phyloP scores from a whole-genome alignment of 1,140 invertebrate genomes.

The Leptinotarsa undecemlineata region DNA sequence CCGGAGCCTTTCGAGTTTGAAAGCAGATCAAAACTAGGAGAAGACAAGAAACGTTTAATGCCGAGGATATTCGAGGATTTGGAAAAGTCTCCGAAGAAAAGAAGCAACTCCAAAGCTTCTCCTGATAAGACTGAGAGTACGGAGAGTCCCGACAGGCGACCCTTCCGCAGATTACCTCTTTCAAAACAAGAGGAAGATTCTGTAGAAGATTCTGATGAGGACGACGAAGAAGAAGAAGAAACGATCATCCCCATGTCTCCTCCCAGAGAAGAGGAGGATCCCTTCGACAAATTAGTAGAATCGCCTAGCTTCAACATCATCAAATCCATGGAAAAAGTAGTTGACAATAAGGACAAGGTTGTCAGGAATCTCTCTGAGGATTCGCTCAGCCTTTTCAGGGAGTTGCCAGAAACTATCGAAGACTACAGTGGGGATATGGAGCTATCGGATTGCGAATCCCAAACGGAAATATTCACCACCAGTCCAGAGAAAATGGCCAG shows the following conservation, averaged over 20 bases:
- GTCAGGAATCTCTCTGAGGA: slow-evolving; percentile 41
- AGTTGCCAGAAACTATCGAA: slow-evolving; percentile 54
- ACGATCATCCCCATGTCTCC: not conserved
- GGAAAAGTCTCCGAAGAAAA: slow-evolving; percentile 52
- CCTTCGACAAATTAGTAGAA: slow-evolving; percentile 60
- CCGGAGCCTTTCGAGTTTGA: slow-evolving; percentile 84
- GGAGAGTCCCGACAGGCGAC: slow-evolving; percentile 5
- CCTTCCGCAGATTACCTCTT: slow-evolving; percentile 18
- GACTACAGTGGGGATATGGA: slow-evolving; percentile 61
- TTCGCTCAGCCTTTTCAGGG: slow-evolving; percentile 48
- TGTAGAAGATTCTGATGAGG: slow-evolving; percentile 37
- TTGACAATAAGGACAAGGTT: slow-evolving; percentile 37
- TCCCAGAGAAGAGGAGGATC: slow-evolving; percentile 48
- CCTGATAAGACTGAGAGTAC: slow-evolving; percentile 37
- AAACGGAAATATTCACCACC: slow-evolving; percentile 60
- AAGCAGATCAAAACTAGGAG: slow-evolving; percentile 58
- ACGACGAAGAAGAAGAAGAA: slow-evolving; percentile 38
- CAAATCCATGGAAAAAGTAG: slow-evolving; percentile 30
- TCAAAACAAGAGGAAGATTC: slow-evolving; percentile 45
- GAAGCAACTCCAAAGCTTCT: slow-evolving; percentile 39
- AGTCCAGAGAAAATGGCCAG: slow-evolving; percentile 21
- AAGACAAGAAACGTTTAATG: slow-evolving; percentile 62
- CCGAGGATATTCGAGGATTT: slow-evolving; percentile 63
- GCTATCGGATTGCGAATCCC: slow-evolving; percentile 63
- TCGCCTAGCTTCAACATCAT: slow-evolving; percentile 52